Conservation (phyloP, 2,113 vertebrate species). For the Saccopteryx bilineata region DNA sequence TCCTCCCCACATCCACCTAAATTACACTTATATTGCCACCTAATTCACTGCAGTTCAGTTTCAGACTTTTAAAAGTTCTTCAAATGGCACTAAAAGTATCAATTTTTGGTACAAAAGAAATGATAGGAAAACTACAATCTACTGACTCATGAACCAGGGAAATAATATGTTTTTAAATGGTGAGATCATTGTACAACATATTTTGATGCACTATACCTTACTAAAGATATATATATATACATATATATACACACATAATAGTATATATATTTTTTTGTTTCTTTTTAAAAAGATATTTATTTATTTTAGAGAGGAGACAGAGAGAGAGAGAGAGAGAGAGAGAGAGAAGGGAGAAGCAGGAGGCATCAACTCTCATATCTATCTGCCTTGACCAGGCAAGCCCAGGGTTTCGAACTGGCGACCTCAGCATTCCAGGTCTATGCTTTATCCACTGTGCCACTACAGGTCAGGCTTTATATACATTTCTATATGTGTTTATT, state of each 20-base stretch:
- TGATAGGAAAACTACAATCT: neutral
- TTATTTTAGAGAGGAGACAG: too few species aligned
- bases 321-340: too few species aligned
- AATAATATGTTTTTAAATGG: constrained; percentile 40
- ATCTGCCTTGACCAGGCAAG: too few species aligned
- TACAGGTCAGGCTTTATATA: too few species aligned
- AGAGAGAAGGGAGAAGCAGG: too few species aligned
- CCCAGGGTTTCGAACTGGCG: too few species aligned
- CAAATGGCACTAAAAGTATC: neutral
- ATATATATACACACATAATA: neutral
- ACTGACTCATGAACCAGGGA: neutral
- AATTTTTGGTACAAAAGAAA: constrained; percentile 17
- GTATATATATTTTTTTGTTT: neutral
- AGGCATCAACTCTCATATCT: too few species aligned
- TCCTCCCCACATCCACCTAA: neutral
- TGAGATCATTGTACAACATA: neutral
- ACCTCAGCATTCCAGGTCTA: too few species aligned
- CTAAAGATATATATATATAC: neutral
- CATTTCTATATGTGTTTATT: neutral
- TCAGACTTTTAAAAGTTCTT: constrained; percentile 42
- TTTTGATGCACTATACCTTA: neutral
- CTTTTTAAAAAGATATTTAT: too few species aligned
- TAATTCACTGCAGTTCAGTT: neutral
- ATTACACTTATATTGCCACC: neutral
- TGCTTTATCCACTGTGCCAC: too few species aligned